Percentiles rank a stretch among this genome's conserved stretches.
Evolutionary conservation across 2,113 vertebrate genomes (phyloP).

Genomic region (Spermophilus dauricus): DNA sequence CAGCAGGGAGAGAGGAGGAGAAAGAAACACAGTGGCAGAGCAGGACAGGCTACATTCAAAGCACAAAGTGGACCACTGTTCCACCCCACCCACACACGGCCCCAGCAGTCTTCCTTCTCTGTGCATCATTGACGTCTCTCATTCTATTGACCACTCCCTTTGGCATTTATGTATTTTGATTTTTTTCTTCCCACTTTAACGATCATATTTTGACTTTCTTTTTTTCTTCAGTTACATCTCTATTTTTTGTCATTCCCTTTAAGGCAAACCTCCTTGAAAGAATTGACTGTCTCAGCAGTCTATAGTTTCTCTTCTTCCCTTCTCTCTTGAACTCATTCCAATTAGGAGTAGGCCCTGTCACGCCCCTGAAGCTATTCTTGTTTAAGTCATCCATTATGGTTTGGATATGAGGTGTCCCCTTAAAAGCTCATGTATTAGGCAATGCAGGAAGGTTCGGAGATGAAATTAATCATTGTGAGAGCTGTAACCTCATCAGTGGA

Average conservation of each 20-base stretch:
- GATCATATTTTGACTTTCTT: background rate
- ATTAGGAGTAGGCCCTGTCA: background rate
- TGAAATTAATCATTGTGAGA: too few species aligned
- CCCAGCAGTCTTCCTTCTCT: background rate
- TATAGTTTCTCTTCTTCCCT: background rate
- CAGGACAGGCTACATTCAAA: too few species aligned
- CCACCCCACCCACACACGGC: too few species aligned
- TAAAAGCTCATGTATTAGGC: too few species aligned
- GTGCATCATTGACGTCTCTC: background rate
- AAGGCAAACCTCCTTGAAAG: background rate
- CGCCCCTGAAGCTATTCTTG: background rate
- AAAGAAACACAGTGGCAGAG: too few species aligned
- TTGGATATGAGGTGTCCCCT: too few species aligned
- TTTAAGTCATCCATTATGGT: background rate
- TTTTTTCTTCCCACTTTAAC: background rate
- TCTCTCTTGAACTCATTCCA: background rate
- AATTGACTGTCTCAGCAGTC: background rate
- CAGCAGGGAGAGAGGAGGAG: too few species aligned
- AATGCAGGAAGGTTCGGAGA: too few species aligned
- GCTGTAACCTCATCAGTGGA: too few species aligned
- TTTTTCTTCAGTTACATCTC: background rate
- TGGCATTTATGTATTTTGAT: background rate
- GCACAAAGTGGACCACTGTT: too few species aligned
- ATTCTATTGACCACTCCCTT: background rate
- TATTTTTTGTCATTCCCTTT: background rate